Evolutionary conservation across 2,797 vertebrate genomes (phyloP).

Genomic region (Dicrostonyx torquatus): DNA sequence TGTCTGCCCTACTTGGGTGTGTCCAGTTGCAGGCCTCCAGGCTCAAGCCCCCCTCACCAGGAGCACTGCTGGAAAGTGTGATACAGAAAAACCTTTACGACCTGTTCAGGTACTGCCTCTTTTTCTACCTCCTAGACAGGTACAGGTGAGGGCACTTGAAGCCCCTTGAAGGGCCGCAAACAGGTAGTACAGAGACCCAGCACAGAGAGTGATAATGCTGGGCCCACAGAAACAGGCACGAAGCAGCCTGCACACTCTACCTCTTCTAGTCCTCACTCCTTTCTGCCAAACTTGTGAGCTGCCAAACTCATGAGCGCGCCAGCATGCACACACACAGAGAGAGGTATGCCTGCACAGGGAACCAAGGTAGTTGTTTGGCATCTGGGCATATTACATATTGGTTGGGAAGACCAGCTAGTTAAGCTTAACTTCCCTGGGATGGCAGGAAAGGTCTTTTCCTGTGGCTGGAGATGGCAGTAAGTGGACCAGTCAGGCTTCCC

Average conservation of each 20-base stretch:
- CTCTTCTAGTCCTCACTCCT: background rate
- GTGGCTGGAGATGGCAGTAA: background rate
- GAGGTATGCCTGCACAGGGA: background rate
- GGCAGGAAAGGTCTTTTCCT: background rate
- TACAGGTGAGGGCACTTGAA: background rate
- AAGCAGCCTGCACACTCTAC: background rate
- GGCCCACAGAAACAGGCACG: background rate
- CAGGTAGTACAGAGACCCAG: background rate
- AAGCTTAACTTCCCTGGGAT: background rate
- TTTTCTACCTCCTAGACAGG: background rate
- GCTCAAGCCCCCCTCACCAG: background rate
- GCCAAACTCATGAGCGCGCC: background rate
- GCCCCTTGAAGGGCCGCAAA: background rate
- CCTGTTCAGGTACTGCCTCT: rapidly evolving
- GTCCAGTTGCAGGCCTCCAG: background rate
- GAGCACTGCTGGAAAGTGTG: background rate
- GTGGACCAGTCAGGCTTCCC: background rate
- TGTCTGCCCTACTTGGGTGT: background rate
- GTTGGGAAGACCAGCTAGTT: background rate
- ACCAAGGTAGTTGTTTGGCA: background rate
- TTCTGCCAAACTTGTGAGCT: background rate
- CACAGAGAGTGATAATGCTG: rapidly evolving
- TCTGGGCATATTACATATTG: background rate
- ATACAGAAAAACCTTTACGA: background rate
- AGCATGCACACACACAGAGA: background rate